A percentile compares a stretch with the other conserved stretches of the same genome.
Conservation (phyloP, 2,797 vertebrate genomes). For the Pangasius djambal region DNA sequence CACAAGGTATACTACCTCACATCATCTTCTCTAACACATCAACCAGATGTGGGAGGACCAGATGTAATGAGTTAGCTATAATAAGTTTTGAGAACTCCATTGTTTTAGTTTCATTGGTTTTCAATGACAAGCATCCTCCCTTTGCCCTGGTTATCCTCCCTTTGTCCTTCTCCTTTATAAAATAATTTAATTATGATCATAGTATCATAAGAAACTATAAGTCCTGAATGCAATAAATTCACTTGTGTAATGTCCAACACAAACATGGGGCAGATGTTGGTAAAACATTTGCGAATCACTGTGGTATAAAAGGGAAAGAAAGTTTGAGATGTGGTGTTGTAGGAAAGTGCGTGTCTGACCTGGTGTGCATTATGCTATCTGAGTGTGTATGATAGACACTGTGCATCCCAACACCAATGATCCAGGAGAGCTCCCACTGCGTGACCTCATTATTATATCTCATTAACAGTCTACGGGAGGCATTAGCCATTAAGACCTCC, state of each 20-base stretch:
- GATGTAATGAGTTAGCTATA: background rate
- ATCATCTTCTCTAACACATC: background rate
- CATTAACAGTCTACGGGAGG: conserved; percentile 43
- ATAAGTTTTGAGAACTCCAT: background rate
- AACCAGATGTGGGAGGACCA: background rate
- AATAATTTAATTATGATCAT: background rate
- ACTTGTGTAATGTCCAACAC: background rate
- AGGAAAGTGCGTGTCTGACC: too few species aligned
- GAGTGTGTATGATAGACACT: background rate
- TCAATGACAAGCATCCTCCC: background rate
- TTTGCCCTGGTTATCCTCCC: background rate
- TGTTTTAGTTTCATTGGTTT: background rate
- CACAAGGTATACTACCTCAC: background rate
- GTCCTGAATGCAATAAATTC: background rate
- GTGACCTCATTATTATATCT: conserved; percentile 44
- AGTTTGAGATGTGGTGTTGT: background rate
- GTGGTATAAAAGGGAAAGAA: background rate
- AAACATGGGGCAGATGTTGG: background rate
- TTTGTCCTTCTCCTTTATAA: background rate
- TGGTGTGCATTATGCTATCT: background rate
- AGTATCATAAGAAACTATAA: background rate
- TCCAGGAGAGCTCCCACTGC: background rate
- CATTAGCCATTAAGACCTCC: conserved; percentile 34
- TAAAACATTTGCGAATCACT: background rate
- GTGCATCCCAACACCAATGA: conserved; percentile 9